A percentile compares a stretch with the other conserved stretches of the same genome.
Evolutionary conservation across 2,888 invertebrate genomes (phyloP).

Genomic region (Plebejus melissa): DNA sequence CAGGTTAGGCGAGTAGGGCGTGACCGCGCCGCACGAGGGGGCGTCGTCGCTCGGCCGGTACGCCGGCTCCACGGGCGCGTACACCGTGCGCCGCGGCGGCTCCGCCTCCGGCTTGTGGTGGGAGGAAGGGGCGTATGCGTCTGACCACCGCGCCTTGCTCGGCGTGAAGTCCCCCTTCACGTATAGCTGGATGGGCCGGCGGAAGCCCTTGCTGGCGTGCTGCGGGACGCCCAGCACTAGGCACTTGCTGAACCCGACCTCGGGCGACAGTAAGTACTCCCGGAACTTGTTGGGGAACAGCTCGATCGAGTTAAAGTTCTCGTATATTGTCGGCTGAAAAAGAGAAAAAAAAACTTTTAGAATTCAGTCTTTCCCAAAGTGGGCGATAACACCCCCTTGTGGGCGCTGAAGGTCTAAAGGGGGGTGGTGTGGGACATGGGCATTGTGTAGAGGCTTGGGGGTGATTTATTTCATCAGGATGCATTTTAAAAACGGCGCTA

Average conservation of each 20-base stretch:
- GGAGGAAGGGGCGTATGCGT: slow-evolving; percentile 81
- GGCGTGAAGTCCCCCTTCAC: slow-evolving; percentile 82
- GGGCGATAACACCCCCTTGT: too few relatives aligned
- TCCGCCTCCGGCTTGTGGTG: slow-evolving; percentile 79
- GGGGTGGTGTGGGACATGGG: too few relatives aligned
- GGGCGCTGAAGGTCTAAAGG: too few relatives aligned
- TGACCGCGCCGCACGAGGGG: slow-evolving; percentile 74
- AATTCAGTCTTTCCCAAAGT: too few relatives aligned
- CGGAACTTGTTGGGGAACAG: slow-evolving; percentile 96
- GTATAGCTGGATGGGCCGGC: slow-evolving; percentile 87
- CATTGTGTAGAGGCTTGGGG: too few relatives aligned
- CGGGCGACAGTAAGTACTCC: slow-evolving; percentile 92
- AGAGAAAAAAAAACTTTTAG: slow-evolving; percentile 28
- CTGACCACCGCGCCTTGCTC: slow-evolving; percentile 82
- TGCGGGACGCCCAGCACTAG: slow-evolving; percentile 90
- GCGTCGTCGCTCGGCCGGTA: slow-evolving; percentile 74
- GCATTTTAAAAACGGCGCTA: too few relatives aligned
- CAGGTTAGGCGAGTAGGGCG: slow-evolving; percentile 71
- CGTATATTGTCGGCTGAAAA: slow-evolving; percentile 89
- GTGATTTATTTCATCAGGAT: too few relatives aligned
- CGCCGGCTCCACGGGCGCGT: slow-evolving; percentile 69
- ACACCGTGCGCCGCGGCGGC: slow-evolving; percentile 74
- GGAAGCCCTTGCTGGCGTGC: slow-evolving; percentile 93
- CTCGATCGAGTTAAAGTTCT: slow-evolving; percentile 91
- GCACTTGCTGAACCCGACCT: slow-evolving; percentile 95